Base-by-base conservation (phyloP, 1,140 invertebrate species). In the Copidosoma floridanum region DNA sequence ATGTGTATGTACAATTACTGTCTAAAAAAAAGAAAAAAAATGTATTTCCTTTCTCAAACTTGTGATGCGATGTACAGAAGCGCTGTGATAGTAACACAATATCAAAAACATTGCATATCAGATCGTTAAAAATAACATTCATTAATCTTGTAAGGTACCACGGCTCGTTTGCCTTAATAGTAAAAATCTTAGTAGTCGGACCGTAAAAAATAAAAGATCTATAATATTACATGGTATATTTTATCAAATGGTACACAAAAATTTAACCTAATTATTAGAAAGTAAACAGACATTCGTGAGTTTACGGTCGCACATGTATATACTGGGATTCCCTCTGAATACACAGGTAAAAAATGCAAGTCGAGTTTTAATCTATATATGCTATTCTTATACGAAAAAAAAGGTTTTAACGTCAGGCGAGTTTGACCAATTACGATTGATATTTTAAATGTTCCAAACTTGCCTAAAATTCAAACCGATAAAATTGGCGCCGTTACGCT, bases 1-100 rank as follows among this genome's bases (percentile, higher is more conserved):
- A n/a, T n/a, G n/a, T n/a, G 68, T 71, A 69, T 78, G 66, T 75
- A 78, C 68, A 72, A 70, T 72, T 69, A 74, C 69, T 74, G 68
- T 66, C 70, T 65, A 64, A 61, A 51, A 65, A 61, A 67, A 66
- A 68, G 67, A 71, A 68, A 69, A 68, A 69, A 68, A 61, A 67
- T 26, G 11, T 26, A 53, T 40, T 40, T 48, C 40, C 29, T 56
- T 64, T 52, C 10, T 69, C 54, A 67, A 64, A 67, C 65, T 32
- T 68, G 51, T 64, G 66, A 68, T 53, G 65, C 67, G 68, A 73
- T 71, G 57, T 73, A 73, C 71, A 57, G 71, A 70, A 69, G 59
- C 37, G 47, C 60, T 54, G 44, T 66, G 68, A 70, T 64, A 66
- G 58, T 56, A 62, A 70, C 62, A 69, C 44, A 65, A 53, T 71